Base-by-base conservation (phyloP, 2,797 vertebrate species). In the Falco rusticolus region DNA sequence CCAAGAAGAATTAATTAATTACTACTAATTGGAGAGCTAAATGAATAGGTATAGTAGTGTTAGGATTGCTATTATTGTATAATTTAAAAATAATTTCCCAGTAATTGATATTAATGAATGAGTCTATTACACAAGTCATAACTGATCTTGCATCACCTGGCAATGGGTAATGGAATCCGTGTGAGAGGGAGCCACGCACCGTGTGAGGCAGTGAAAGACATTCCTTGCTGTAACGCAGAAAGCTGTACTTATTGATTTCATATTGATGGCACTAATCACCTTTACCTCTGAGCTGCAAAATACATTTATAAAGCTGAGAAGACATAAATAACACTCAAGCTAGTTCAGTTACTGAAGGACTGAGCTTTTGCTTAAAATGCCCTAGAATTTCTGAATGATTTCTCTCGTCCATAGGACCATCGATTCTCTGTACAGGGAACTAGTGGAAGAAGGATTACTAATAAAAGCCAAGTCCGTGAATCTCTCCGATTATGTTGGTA, bases 401-500 rank as follows among this genome's bases (percentile, higher is more conserved):
- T 81, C 61, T 81, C 56, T 74, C 70, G 25, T 90, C 87, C 41
- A 1, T 21, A 99, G 99, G 97, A 98, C 98, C 84, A 97, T 98
- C 7, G 98, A 99, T 69, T 99, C 98, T 31, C 98, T 99, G 74
- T 99, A 97, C 89, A 97, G 97, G 93, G 98, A 99, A 29, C 97
- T 99, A 50, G 98, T 98, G 48, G 96, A 98, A 74, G 97, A 98
- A 93, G 98, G 98, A 39, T 75, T 99, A 61, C 96, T 99, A 81
- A 97, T 99, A 91, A 97, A 90, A 91, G 93, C 98, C 43, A 96
- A 75, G 97, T 97, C 97, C 2, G 97, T 98, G 94, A 97, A 97
- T 76, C 97, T 99, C 78, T 98, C 98, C 1, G 98, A 99, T 70
- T 99, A 98, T 78, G 80, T 98, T 15, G 99, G 99, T 99, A 98